Evolutionary conservation across 2,797 vertebrate genomes (phyloP).

Genomic region (Semaprochilodus insignis): DNA sequence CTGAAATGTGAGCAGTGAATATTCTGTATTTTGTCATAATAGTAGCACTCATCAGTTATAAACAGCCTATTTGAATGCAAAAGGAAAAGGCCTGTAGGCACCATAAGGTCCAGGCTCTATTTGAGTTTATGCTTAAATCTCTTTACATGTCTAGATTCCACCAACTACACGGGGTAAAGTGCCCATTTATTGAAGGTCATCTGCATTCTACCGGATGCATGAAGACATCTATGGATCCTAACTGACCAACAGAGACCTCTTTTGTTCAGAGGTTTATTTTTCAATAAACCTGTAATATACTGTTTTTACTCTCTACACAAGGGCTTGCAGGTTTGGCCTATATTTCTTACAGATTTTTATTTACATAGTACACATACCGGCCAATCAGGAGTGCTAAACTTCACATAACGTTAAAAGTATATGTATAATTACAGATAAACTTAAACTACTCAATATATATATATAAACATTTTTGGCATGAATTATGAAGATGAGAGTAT

Average conservation of each 20-base stretch:
- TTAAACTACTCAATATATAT: neutral
- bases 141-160: slow-evolving; percentile 50
- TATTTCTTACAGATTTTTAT: neutral
- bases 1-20: too few species aligned
- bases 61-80: neutral
- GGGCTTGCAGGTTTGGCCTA: slow-evolving; percentile 62
- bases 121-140: slow-evolving; percentile 18
- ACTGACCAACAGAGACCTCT: slow-evolving; percentile 52
- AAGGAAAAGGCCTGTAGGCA: slow-evolving; percentile 8
- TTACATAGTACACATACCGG: neutral
- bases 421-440: neutral
- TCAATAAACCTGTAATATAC: slow-evolving; percentile 59
- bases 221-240: slow-evolving; percentile 60
- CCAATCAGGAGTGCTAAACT: neutral
- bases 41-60: neutral
- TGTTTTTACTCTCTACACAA: slow-evolving; percentile 66
- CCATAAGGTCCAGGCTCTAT: neutral
- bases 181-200: slow-evolving; percentile 45
- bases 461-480: neutral
- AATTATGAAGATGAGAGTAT: neutral
- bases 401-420: too few species aligned
- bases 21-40: neutral
- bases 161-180: slow-evolving; percentile 28
- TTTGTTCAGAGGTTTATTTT: slow-evolving; percentile 51
- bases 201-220: slow-evolving; percentile 51